phyloP scores from a whole-genome alignment of 2,797 vertebrate species.

The Crenuchus spilurus region DNA sequence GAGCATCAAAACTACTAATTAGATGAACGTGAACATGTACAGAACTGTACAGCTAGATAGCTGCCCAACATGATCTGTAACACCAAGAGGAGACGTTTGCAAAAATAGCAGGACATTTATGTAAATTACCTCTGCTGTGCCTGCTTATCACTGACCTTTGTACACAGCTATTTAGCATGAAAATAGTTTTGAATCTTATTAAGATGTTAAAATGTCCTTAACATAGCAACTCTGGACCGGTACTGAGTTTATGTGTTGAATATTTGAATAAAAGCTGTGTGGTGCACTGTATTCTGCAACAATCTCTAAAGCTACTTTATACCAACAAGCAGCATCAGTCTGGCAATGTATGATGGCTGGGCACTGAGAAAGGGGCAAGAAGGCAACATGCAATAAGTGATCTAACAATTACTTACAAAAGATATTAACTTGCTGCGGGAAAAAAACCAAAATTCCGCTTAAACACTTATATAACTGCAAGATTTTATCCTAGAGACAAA shows the following conservation, averaged over 20 bases:
- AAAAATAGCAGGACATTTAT: conserved; percentile 35
- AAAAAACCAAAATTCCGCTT: neutral
- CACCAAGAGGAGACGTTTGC: conserved; percentile 11
- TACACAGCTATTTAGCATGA: conserved; percentile 33
- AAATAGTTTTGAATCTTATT: conserved; percentile 30
- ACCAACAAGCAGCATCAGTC: neutral
- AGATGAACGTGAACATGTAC: neutral
- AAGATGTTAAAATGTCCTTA: neutral
- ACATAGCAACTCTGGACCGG: neutral
- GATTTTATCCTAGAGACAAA: neutral
- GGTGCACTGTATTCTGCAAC: neutral
- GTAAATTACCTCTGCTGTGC: conserved; percentile 36
- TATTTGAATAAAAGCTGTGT: neutral
- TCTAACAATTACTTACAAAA: no score
- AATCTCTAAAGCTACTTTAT: neutral
- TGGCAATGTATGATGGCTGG: neutral
- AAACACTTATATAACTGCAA: neutral
- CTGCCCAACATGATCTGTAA: conserved; percentile 6
- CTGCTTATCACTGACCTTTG: conserved; percentile 7
- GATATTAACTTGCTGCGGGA: neutral
- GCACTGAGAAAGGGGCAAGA: neutral
- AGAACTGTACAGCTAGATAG: neutral
- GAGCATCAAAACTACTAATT: conserved; percentile 1
- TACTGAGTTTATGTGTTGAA: conserved; percentile 4
- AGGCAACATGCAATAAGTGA: neutral